These are phyloP conservation scores for Aleiodes leptofemur DNA, from an alignment of 2,888 invertebrate genomes.

Conservation along the genomic window DNA sequence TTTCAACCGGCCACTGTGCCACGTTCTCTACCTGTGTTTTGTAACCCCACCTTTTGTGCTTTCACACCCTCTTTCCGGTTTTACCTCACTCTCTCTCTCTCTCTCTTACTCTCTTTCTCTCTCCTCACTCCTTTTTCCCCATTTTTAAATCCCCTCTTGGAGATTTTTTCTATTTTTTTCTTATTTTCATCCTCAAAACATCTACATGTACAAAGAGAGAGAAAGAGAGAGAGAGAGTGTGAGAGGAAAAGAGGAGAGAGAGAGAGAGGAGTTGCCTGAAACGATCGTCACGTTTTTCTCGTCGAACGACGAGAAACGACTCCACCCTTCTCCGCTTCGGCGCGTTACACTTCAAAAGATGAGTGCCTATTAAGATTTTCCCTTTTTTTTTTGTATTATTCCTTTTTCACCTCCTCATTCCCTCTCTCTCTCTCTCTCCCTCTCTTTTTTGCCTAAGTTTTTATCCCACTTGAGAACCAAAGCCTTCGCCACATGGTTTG, in stretches of 20 bases:
- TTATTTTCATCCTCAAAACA: not conserved
- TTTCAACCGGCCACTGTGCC: conserved; percentile 7
- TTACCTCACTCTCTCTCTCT: conserved; percentile 21
- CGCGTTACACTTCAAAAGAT: conserved; percentile 19
- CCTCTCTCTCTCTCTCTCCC: not conserved
- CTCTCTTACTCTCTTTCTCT: not conserved
- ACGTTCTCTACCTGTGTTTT: conserved; percentile 1
- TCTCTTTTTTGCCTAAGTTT: not conserved
- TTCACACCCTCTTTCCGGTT: conserved; percentile 50
- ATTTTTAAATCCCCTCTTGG: not conserved
- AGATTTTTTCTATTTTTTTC: not conserved
- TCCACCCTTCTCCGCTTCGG: conserved; percentile 36
- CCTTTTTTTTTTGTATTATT: not conserved
- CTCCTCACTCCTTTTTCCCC: not conserved
- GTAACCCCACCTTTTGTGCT: conserved; percentile 40
- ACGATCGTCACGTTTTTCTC: conserved; percentile 22
- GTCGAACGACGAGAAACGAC: conserved; percentile 26
- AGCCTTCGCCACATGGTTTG: not conserved
- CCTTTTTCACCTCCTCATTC: not conserved
- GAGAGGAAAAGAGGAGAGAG: too few species aligned
- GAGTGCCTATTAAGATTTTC: conserved; percentile 29
- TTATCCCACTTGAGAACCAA: not conserved
- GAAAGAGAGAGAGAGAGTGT: not conserved
- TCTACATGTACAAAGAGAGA: not conserved
- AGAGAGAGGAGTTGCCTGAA: not conserved